These are phyloP conservation scores for Machimus rusticus DNA, from an alignment of 2,888 invertebrate genomes.

Conservation along the genomic window DNA sequence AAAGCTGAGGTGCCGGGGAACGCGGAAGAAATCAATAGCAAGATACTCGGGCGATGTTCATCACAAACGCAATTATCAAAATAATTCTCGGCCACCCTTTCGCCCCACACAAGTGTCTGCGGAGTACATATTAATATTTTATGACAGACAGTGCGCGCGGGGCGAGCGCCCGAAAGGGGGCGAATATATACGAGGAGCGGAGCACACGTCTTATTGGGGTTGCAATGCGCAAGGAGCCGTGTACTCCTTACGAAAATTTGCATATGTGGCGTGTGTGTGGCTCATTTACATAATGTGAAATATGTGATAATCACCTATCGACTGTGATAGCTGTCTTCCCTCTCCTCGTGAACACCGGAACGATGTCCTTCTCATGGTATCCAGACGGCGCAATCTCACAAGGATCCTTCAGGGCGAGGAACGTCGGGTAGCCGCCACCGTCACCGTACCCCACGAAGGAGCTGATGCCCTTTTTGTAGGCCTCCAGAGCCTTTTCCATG, in stretches of 20 bases:
- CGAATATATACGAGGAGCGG: background rate
- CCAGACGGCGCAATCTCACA: slow-evolving; percentile 72
- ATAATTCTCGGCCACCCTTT: background rate
- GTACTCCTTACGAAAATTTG: slow-evolving; percentile 17
- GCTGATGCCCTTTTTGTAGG: slow-evolving; percentile 71
- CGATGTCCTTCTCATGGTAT: slow-evolving; percentile 73
- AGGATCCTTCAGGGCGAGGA: slow-evolving; percentile 68
- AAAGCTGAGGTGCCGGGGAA: background rate
- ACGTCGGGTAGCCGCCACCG: slow-evolving; percentile 61
- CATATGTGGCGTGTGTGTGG: slow-evolving; percentile 34
- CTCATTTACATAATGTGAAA: slow-evolving; percentile 39
- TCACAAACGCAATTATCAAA: slow-evolving; percentile 9
- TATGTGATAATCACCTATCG: slow-evolving; percentile 63
- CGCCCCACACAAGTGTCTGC: background rate
- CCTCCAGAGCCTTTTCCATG: slow-evolving; percentile 71
- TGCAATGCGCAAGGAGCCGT: slow-evolving; percentile 28
- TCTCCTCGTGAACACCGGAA: slow-evolving; percentile 80
- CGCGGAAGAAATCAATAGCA: slow-evolving; percentile 11
- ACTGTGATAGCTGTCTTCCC: slow-evolving; percentile 76
- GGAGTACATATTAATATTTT: slow-evolving; percentile 28
- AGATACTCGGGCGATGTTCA: background rate
- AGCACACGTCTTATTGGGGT: slow-evolving; percentile 20
- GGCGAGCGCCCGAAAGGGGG: too few species aligned
- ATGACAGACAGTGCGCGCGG: background rate
- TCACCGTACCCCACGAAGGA: slow-evolving; percentile 73